phyloP scores from a whole-genome alignment of 2,888 invertebrate genomes.

The Sympetrum striolatum region DNA sequence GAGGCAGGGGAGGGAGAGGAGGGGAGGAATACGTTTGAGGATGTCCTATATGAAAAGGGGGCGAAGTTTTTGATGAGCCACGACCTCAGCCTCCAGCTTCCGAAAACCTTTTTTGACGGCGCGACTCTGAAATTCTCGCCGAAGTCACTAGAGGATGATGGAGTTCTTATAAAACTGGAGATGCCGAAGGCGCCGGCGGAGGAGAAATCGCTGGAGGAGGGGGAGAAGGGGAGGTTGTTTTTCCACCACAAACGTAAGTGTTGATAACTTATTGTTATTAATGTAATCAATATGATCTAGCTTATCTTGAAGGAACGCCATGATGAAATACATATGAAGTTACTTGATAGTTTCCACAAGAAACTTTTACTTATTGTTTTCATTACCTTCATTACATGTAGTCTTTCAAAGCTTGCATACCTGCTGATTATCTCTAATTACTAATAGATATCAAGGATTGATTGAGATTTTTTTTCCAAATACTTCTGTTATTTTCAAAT shows the following conservation, averaged over 20 bases:
- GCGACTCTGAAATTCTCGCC: slow-evolving; percentile 78
- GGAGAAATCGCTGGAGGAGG: slow-evolving; percentile 24
- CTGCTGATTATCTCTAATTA: too few species aligned
- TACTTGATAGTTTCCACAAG: too few species aligned
- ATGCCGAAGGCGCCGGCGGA: slow-evolving; percentile 55
- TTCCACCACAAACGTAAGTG: neutral
- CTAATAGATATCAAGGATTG: too few species aligned
- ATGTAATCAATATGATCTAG: too few species aligned
- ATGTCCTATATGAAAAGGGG: slow-evolving; percentile 73
- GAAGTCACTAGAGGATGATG: slow-evolving; percentile 72
- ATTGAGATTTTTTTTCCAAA: too few species aligned
- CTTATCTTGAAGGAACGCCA: too few species aligned
- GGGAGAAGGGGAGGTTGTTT: neutral
- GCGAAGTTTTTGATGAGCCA: slow-evolving; percentile 79
- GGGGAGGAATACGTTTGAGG: slow-evolving; percentile 75
- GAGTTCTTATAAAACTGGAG: slow-evolving; percentile 77
- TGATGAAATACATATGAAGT: too few species aligned
- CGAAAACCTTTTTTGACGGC: slow-evolving; percentile 76
- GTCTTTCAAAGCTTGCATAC: neutral
- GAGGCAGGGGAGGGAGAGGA: slow-evolving; percentile 56
- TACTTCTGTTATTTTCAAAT: too few species aligned
- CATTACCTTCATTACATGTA: too few species aligned
- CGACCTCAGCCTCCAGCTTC: slow-evolving; percentile 75
- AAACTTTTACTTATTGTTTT: too few species aligned
- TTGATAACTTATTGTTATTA: too few species aligned